phyloP scores from a whole-genome alignment of 2,888 invertebrate genomes.

The Dolichomitus sp. region DNA sequence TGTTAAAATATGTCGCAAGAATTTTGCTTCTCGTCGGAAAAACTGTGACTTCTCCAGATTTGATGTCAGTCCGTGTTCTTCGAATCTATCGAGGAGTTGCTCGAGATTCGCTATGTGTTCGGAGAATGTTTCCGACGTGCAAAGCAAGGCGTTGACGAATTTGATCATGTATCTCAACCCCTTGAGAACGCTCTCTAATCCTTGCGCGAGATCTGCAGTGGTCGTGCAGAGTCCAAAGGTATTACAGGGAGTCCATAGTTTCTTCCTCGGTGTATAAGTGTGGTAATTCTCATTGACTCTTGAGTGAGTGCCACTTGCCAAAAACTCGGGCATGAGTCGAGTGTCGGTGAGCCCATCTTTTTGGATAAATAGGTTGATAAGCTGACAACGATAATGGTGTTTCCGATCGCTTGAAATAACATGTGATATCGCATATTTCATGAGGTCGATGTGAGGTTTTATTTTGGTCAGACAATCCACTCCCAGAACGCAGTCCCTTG shows the following conservation, averaged over 20 bases:
- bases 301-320: not conserved
- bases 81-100: not conserved
- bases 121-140: too few species aligned
- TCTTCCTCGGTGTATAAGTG: not conserved
- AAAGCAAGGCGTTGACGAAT: not conserved
- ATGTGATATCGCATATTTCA: not conserved
- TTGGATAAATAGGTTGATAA: too few species aligned
- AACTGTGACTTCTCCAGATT: slow-evolving; percentile 66
- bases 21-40: slow-evolving; percentile 59
- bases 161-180: not conserved
- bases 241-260: not conserved
- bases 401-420: not conserved
- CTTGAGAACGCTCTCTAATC: too few species aligned
- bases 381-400: too few species aligned
- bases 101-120: not conserved
- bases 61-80: too few species aligned
- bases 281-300: not conserved
- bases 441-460: not conserved
- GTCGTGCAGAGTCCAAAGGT: not conserved
- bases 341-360: too few species aligned
- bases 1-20: slow-evolving; percentile 70
- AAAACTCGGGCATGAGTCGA: not conserved
- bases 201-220: not conserved
- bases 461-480: slow-evolving; percentile 13
- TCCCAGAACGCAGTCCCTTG: slow-evolving; percentile 4